Evolutionary conservation across 2,888 invertebrate genomes (phyloP).

Genomic region (Lysandra bellargus): DNA sequence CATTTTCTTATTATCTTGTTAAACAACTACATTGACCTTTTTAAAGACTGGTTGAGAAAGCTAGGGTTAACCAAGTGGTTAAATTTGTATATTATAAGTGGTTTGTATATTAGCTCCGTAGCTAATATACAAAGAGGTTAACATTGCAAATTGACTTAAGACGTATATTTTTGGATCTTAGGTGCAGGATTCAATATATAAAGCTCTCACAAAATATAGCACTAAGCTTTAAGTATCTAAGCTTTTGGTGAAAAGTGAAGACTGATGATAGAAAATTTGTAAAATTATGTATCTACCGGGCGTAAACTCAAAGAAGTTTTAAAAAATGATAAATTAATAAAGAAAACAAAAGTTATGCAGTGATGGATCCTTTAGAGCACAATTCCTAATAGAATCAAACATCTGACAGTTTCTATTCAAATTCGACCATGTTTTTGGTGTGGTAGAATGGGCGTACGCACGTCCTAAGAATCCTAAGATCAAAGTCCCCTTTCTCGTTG

Average conservation of each 20-base stretch:
- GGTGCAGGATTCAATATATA: not conserved
- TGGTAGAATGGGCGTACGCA: not conserved
- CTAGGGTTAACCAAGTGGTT: not conserved
- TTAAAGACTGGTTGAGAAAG: not conserved
- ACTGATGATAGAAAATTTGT: not conserved
- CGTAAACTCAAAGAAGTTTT: not conserved
- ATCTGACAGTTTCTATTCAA: too few species aligned
- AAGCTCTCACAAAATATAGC: not conserved
- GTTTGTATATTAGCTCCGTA: too few species aligned
- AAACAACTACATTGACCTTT: not conserved
- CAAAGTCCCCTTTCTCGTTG: conserved; percentile 2
- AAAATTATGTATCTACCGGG: not conserved
- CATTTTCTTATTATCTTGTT: not conserved
- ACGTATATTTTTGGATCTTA: not conserved
- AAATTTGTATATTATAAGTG: too few species aligned
- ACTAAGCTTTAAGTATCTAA: not conserved
- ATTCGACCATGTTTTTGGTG: too few species aligned
- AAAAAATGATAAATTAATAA: too few species aligned
- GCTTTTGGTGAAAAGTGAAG: not conserved
- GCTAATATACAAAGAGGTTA: too few species aligned
- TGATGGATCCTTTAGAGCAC: too few species aligned
- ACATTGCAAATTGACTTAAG: not conserved
- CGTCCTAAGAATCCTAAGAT: not conserved
- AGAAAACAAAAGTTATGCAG: too few species aligned
- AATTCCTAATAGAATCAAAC: too few species aligned